These are phyloP conservation scores for Hyppa rectilinea DNA, from an alignment of 2,888 invertebrate species.

Conservation along the genomic window DNA sequence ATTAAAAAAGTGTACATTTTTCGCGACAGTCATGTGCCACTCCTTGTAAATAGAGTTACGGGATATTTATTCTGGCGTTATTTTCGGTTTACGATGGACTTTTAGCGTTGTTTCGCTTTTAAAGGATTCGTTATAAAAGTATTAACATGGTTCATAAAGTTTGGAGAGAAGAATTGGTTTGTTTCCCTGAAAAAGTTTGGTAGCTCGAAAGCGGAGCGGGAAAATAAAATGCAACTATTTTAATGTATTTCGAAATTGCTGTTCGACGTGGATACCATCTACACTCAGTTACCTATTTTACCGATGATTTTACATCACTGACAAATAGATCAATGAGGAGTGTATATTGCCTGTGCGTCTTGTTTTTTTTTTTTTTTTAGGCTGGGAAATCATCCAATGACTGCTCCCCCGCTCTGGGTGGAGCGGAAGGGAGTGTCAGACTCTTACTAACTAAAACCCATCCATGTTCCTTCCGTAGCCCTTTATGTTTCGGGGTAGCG, in stretches of 20 bases:
- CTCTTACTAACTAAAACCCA: too few species aligned
- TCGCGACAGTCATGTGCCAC: conserved; percentile 59
- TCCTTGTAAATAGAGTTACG: conserved; percentile 47
- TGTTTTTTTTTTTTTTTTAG: too few species aligned
- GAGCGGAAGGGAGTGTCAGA: too few species aligned
- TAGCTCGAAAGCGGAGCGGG: background rate
- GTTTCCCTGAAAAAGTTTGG: conserved; percentile 11
- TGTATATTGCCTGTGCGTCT: too few species aligned
- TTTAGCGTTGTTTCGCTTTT: conserved; percentile 16
- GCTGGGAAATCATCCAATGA: too few species aligned
- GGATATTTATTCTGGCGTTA: conserved; percentile 18
- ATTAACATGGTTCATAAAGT: conserved; percentile 1
- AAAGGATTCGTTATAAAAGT: conserved; percentile 18
- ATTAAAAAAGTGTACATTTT: conserved; percentile 54
- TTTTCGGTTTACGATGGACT: conserved; percentile 14
- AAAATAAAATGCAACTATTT: conserved; percentile 7
- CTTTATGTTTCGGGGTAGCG: too few species aligned
- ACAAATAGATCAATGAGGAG: too few species aligned
- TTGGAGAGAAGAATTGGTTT: conserved; percentile 8
- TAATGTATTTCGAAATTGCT: background rate
- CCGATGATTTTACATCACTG: too few species aligned
- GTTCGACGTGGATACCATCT: too few species aligned
- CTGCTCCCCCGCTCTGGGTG: too few species aligned
- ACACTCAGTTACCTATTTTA: too few species aligned
- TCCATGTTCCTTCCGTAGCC: too few species aligned